Base-by-base conservation (phyloP, 2,797 vertebrate genomes). In the Dicrostonyx torquatus region DNA sequence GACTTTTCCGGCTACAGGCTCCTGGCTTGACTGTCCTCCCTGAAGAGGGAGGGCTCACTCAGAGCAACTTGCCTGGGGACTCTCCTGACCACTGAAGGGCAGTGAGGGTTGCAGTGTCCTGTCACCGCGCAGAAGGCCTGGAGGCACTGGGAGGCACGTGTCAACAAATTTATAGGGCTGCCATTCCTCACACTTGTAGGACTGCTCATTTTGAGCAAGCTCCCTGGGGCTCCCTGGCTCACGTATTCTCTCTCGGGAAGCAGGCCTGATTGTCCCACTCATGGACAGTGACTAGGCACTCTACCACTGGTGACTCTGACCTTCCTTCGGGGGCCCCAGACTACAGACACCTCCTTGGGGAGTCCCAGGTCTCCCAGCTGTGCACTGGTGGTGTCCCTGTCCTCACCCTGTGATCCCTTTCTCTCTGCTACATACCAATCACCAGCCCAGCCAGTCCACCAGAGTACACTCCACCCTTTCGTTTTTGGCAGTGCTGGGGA, bases 21-120 rank as follows among this genome's bases (percentile, higher is more conserved):
- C 1, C 18, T 0, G 15, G 9, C 48, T 13, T 7, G 4, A 68
- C 31, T 13, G 31, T 15, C 8, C 5, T 0, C 37, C 29, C 1
- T 1, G 45, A 26, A 22, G 18, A 70, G 17, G 22, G 7, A 0
- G 9, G 2, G 26, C 40, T 77, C 37, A 34, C 13, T 62, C 37
- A 45, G 45, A 53, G 53, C 55, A 10, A 45, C 7, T 43, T 58
- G 26, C 83, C 18, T 75, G 83, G 24, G 66, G 31, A 75, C 11
- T 43, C 66, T 14, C 72, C 60, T 77, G 66, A 53, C 0, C 2
- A 83, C 50, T 13, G 31, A 73, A 37, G 68, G 80, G 66, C 62
- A 48, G 53, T 1, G 34, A 55, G 78, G 24, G 79, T 48, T 4
- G 84, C 50, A 20, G 76, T 12, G 17, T 48, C 55, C 91, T 40